Conservation (phyloP, 2,113 vertebrate genomes). For the Boulengeromyrus knoepffleri region DNA sequence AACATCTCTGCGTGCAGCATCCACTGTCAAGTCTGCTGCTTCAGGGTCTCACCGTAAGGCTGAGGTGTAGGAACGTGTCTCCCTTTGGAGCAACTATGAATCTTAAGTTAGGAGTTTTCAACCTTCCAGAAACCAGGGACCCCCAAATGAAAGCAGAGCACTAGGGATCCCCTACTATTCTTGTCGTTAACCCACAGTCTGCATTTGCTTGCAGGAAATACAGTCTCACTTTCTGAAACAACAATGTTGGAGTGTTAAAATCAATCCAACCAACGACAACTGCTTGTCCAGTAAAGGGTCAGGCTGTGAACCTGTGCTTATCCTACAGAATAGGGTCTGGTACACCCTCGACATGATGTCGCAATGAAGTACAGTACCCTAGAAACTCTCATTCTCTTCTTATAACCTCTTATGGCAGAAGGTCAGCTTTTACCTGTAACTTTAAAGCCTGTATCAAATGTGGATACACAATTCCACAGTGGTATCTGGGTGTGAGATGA, state of each 20-base stretch:
- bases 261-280: background rate
- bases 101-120: background rate
- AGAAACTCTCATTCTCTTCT: background rate
- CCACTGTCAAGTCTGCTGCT: background rate
- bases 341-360: background rate
- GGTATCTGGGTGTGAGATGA: background rate
- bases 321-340: background rate
- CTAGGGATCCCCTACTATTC: background rate
- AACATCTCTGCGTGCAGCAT: background rate
- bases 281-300: background rate
- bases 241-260: background rate
- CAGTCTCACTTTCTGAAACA: background rate
- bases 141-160: background rate
- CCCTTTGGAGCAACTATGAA: background rate
- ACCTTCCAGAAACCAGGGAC: background rate
- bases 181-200: background rate
- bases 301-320: background rate
- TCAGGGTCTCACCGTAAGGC: background rate
- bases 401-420: background rate
- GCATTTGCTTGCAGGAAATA: background rate
- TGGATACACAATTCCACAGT: background rate
- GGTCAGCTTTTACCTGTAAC: background rate
- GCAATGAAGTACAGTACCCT: background rate
- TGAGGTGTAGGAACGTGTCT: background rate
- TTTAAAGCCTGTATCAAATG: background rate